phyloP scores from a whole-genome alignment of 2,113 vertebrate species.

The Sterrhoptilus dennistouni region DNA sequence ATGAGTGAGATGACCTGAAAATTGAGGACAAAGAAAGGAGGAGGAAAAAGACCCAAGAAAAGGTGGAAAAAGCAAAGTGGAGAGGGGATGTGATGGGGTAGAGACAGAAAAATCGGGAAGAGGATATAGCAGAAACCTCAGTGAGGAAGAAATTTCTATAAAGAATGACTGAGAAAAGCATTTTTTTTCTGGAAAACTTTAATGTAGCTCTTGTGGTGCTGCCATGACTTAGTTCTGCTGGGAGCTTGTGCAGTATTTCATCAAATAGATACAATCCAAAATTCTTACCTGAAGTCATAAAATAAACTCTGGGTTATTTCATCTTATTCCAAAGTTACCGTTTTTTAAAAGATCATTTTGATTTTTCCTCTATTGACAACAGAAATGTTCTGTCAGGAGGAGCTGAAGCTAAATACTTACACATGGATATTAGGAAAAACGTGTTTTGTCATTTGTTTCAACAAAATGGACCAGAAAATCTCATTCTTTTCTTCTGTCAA shows the following conservation, averaged over 20 bases:
- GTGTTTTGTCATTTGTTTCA: not conserved
- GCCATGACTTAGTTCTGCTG: not conserved
- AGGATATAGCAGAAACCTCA: not conserved
- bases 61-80: not conserved
- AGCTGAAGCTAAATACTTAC: not conserved
- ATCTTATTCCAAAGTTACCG: not conserved
- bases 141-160: not conserved
- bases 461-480: not conserved
- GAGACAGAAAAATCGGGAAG: not conserved
- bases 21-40: not conserved
- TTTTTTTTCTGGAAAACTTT: not conserved
- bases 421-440: not conserved
- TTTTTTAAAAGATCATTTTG: not conserved
- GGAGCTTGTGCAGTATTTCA: not conserved
- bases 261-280: not conserved
- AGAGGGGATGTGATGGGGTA: accelerated
- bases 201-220: not conserved
- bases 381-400: not conserved
- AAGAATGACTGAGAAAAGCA: not conserved
- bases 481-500: not conserved
- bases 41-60: not conserved
- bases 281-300: not conserved
- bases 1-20: not conserved
- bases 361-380: not conserved
- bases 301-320: not conserved